These are phyloP conservation scores for Melanaphis sacchari DNA, from an alignment of 1,140 invertebrate species.

Conservation along the genomic window DNA sequence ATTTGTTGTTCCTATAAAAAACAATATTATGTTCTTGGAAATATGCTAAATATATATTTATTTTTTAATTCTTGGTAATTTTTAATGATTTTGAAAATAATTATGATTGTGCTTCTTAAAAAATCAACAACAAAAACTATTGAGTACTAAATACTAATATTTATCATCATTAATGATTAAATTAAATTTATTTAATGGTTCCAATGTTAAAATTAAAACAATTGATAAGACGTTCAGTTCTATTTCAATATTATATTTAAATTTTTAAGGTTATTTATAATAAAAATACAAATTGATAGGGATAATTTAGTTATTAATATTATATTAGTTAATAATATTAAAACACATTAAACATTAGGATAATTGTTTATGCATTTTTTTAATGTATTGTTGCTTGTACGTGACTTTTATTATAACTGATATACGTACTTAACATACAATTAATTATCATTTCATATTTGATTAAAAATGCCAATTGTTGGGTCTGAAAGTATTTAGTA, in stretches of 20 bases:
- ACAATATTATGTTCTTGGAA: not conserved
- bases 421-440: not conserved
- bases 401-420: not conserved
- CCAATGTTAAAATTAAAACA: slow-evolving; percentile 8
- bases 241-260: slow-evolving; percentile 1
- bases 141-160: not conserved
- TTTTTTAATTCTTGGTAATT: not conserved
- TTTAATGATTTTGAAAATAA: not conserved
- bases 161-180: not conserved
- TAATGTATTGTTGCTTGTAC: not conserved
- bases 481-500: not conserved
- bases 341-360: not conserved
- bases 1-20: not conserved
- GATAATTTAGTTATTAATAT: not conserved
- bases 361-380: not conserved
- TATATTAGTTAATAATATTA: not conserved
- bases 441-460: not conserved
- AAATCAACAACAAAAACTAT: not conserved
- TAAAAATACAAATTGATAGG: not conserved
- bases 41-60: not conserved
- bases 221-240: not conserved
- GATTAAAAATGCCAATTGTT: slow-evolving; percentile 10
- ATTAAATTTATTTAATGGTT: slow-evolving; percentile 18
- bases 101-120: not conserved
- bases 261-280: not conserved